Evolutionary conservation across 64 coral and sea anemone species (phyloP).

Genomic region (Montipora foliosa): DNA sequence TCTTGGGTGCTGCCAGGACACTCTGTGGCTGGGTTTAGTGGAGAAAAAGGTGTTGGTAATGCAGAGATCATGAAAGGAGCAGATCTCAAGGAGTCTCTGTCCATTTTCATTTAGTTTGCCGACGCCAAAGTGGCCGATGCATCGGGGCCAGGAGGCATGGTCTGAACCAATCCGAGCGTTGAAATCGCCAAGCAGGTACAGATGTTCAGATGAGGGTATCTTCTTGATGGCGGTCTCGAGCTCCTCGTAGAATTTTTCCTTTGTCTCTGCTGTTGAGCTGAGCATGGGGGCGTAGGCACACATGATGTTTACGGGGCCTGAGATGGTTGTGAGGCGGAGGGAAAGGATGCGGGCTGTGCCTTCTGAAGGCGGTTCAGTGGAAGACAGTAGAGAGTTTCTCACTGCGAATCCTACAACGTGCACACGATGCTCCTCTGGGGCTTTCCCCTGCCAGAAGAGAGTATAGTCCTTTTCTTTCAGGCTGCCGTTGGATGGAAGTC

Average conservation of each 20-base stretch:
- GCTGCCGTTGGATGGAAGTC: background rate
- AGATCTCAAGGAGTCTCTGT: slow-evolving; percentile 21
- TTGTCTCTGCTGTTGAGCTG: slow-evolving; percentile 5
- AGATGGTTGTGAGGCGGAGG: slow-evolving; percentile 27
- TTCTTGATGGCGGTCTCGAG: background rate
- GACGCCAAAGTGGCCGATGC: slow-evolving; percentile 10
- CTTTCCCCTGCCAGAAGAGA: slow-evolving; percentile 46
- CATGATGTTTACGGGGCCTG: background rate
- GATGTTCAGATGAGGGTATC: background rate
- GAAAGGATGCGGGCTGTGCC: background rate
- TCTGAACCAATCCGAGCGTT: slow-evolving; percentile 20
- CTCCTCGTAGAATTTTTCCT: slow-evolving; percentile 26
- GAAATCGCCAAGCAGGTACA: slow-evolving; percentile 25
- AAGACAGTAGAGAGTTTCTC: slow-evolving; percentile 16
- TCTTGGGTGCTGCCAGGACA: background rate
- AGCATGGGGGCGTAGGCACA: background rate
- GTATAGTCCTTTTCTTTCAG: slow-evolving; percentile 33
- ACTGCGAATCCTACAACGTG: slow-evolving; percentile 40
- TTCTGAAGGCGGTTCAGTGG: background rate
- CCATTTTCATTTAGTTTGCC: slow-evolving; percentile 32
- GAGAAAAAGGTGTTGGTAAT: background rate
- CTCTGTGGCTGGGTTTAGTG: background rate
- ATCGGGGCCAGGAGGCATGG: slow-evolving; percentile 5
- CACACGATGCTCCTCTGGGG: background rate
- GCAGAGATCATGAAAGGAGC: slow-evolving; percentile 5